Percentiles rank a stretch among this genome's conserved stretches.
These are phyloP conservation scores for Nematostella vectensis DNA, from an alignment of 92 coral and sea anemone genomes.

Conservation along the genomic window DNA sequence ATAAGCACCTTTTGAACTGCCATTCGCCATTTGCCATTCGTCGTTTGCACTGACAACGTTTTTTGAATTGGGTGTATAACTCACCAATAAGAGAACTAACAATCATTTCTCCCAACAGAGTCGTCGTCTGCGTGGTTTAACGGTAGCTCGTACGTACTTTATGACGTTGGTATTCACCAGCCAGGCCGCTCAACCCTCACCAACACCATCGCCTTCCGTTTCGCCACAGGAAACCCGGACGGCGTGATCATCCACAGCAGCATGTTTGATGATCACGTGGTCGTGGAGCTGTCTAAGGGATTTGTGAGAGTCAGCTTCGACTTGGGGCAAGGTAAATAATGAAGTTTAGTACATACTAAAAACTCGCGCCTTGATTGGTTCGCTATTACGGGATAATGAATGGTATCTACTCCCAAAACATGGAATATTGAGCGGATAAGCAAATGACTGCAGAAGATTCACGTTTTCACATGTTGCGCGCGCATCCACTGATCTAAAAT, in stretches of 20 bases:
- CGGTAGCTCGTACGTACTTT: constrained; percentile 53
- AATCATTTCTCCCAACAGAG: too few species aligned
- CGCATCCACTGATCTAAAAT: too few species aligned
- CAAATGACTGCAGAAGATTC: too few species aligned
- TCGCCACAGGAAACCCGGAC: constrained; percentile 22
- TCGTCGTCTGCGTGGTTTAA: constrained; percentile 50
- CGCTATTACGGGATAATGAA: too few species aligned
- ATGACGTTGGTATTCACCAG: constrained; percentile 35
- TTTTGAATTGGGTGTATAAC: too few species aligned
- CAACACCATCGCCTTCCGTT: constrained; percentile 43
- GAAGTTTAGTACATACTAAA: background rate
- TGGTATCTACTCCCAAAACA: too few species aligned
- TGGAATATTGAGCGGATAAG: too few species aligned
- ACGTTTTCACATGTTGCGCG: too few species aligned
- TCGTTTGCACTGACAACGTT: too few species aligned
- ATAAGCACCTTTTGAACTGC: too few species aligned
- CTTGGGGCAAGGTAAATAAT: constrained; percentile 45
- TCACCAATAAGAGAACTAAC: too few species aligned
- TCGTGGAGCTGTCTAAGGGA: constrained; percentile 44
- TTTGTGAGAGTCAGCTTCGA: constrained; percentile 39
- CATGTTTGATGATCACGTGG: constrained; percentile 35
- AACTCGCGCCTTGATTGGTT: background rate
- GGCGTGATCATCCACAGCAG: constrained; percentile 41
- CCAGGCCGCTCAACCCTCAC: constrained; percentile 24
- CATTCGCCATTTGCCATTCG: too few species aligned